Conservation (phyloP, 2,888 invertebrate genomes). For the Anagyrus pseudococci region DNA sequence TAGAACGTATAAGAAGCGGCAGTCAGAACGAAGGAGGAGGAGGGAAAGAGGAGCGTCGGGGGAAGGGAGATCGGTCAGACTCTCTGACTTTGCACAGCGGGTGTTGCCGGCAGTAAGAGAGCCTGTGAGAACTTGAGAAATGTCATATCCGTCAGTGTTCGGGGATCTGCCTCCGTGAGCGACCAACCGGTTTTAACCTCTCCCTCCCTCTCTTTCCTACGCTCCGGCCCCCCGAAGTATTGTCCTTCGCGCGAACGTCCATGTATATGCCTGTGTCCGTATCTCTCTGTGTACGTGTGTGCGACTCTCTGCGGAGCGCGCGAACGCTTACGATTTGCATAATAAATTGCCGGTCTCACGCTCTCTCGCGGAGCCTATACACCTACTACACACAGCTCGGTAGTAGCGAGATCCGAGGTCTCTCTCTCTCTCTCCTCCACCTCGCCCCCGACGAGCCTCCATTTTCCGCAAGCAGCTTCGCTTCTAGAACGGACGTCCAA, state of each 20-base stretch:
- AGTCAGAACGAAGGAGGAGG: neutral
- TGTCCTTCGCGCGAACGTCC: conserved; percentile 3
- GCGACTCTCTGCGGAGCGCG: conserved; percentile 11
- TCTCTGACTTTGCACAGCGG: conserved; percentile 13
- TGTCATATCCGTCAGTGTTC: conserved; percentile 60
- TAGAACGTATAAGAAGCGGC: neutral
- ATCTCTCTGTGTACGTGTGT: neutral
- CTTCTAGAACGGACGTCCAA: neutral
- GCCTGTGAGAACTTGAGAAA: conserved; percentile 53
- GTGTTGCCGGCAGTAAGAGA: no score
- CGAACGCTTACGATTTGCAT: conserved; percentile 39
- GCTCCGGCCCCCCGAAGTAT: conserved; percentile 5
- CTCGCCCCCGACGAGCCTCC: no score
- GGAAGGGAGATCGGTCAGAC: no score
- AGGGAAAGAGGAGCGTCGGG: conserved; percentile 3
- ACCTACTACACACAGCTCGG: conserved; percentile 9
- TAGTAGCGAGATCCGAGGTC: conserved; percentile 15
- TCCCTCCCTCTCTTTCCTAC: conserved; percentile 16
- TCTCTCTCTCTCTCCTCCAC: neutral
- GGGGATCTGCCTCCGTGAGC: conserved; percentile 39
- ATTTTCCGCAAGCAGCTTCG: conserved; percentile 2
- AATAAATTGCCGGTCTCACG: conserved; percentile 39
- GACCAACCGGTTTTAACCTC: conserved; percentile 29
- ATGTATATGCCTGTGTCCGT: no score
- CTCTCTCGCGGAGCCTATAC: conserved; percentile 6